Evolutionary conservation across 1,140 invertebrate species (phyloP), one percentile per base, ranked within the genome.

Genomic region (Oryzaephilus surinamensis): DNA sequence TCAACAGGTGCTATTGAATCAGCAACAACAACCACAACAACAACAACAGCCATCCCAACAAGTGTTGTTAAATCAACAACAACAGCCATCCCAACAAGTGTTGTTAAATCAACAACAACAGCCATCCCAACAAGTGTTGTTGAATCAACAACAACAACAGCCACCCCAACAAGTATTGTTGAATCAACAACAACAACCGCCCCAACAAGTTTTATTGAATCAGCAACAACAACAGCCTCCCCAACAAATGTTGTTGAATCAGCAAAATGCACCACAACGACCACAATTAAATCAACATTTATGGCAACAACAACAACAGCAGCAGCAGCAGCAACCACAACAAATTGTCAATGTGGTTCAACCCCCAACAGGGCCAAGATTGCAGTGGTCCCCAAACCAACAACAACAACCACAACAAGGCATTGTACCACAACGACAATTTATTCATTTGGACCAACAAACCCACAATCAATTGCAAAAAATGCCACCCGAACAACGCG

Each of bases 391-490:
- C 1, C 37, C 45, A 1, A 38, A 20, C n/a, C 37, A 35, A 11
- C 37, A 41, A 17, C 35, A 15, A 12, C 34, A 33, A 21, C 24
- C n/a, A 15, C 29, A 24, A 39, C 30, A 18, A 14, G 48, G 39
- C 32, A 39, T 33, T 10, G 65, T 64, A 60, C 52, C 57, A 12
- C 36, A 37, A 26, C 38, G 73, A 32, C 81, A 84, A 46, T 65
- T 78, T 20, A 87, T 84, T 34, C 82, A 82, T 15, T 60, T 85
- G 35, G 83, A 85, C 54, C 79, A 79, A 4, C 79, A 84, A 44
- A 84, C 82, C 3, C 82, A 86, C 52, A 79, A 82, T n/a, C 81
- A 87, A 44, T 58, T 86, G 16, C 82, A 87, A 51, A 80, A 84
- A 37, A 76, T 88, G 72, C 79, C 84, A 52, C 79, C 81, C 0